Evolutionary conservation across 2,797 vertebrate species (phyloP), one percentile per base, ranked within the genome.

Genomic region (Garrulus glandarius): DNA sequence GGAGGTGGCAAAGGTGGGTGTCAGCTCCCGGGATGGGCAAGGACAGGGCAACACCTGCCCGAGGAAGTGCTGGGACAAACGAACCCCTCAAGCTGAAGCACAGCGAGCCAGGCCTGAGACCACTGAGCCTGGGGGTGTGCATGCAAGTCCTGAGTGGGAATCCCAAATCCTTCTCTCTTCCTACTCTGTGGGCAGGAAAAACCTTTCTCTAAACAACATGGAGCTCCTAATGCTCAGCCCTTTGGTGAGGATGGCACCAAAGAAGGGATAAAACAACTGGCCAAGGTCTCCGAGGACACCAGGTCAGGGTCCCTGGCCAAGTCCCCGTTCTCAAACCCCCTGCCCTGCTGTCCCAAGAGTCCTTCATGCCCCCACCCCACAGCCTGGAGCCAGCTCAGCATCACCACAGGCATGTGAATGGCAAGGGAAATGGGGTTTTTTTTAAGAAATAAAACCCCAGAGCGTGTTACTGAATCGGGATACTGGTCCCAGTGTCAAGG

Each of bases 21-120:
- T 36, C 65, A 50, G 24, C 47, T 84, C 39, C 65, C 3, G 10
- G 49, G 32, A 11, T 46, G 75, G 59, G 53, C 36, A 29, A 55
- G 29, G 76, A 43, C 50, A 37, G 34, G 30, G 11, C 10, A 4
- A 32, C 10, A 20, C 26, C 7, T 61, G 37, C 41, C 20, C 46
- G 46, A 63, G 36, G 55, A 55, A 53, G 27, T 27, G n/a, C 27
- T 75, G 61, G 61, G 44, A 59, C 47, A 84, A 53, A 61, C 5
- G n/a, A 43, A 57, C 36, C 32, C 16, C 13, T 18, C 50, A 49
- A 1, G 21, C 26, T 52, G 55, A 76, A 37, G 57, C 41, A 49
- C 22, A 60, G 39, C 0, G 0, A 37, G 36, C 37, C 67, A 55
- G 69, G 17, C 49, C 34, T 59, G 69, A 43, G 44, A n/a, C 37